Evolutionary conservation across 2,888 invertebrate species (phyloP).

Genomic region (Callinectes sapidus): DNA sequence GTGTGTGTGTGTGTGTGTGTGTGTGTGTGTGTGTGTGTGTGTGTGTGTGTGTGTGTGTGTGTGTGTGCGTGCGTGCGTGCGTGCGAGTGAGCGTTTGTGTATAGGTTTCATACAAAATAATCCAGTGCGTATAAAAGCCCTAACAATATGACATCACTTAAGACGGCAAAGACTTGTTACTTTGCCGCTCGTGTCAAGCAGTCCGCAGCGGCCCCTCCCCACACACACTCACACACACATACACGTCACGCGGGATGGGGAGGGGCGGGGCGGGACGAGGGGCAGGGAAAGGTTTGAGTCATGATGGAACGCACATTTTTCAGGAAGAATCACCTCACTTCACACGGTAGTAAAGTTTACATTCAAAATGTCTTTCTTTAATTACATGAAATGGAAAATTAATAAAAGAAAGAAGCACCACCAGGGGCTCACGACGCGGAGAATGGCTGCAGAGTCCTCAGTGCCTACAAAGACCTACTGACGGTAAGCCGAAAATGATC

Average conservation of each 20-base stretch:
- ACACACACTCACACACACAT: not conserved
- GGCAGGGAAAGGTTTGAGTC: not conserved
- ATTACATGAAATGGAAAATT: not conserved
- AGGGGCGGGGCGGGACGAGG: not conserved
- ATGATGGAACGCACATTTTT: not conserved
- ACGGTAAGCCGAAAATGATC: not conserved
- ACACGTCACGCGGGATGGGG: not conserved
- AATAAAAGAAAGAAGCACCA: not conserved
- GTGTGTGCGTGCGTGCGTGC: not conserved
- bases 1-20: not conserved
- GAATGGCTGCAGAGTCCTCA: not conserved
- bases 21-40: not conserved
- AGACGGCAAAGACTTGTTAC: not conserved
- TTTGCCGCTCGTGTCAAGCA: not conserved
- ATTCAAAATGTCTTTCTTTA: not conserved
- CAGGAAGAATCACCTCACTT: not conserved
- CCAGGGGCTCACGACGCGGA: constrained; percentile 4
- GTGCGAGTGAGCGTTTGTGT: not conserved
- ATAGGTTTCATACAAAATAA: not conserved
- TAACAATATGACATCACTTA: not conserved
- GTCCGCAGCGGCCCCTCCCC: not conserved
- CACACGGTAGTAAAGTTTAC: not conserved
- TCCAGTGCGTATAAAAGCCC: not conserved
- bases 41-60: constrained; percentile 10
- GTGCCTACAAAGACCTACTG: not conserved